Evolutionary conservation across 2,113 vertebrate species (phyloP), one percentile per base, ranked within the genome.

Genomic region (Archocentrus centrarchus): DNA sequence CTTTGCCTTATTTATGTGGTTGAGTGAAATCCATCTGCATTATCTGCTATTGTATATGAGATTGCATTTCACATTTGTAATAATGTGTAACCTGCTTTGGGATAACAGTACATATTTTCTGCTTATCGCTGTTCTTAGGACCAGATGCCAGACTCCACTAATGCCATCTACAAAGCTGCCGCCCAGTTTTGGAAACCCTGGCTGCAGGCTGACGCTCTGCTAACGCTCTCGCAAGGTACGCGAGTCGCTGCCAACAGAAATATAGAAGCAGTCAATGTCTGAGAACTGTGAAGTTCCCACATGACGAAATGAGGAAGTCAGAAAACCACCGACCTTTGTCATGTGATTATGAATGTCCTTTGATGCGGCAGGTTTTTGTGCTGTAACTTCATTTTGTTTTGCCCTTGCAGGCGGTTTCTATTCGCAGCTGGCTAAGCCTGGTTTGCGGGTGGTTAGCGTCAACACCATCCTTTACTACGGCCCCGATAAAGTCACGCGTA

Each of bases 391-490:
- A 39, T 10, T 8, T 37, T 35, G 50, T 7, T 73, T 6, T 15
- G n/a, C 3, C 17, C 44, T 86, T 92, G 27, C 92, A 99, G 98
- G 98, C 78, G 98, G 98, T 11, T 99, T 98, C 94, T 99, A 99
- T 89, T 97, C 98, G 0, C 98, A 98, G 93, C 94, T 96, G 76
- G 95, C 96, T 11, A 91, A 94, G 77, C 88, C 94, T 3, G 94
- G 92, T 24, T 91, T 99, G 63, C 95, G 98, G 61, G 94, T 99
- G 91, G 92, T 99, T 66, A 98, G 97, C 91, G 94, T 99, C 75
- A 99, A 99, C 94, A 99, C 98, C 2, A 97, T 98, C 85, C 95
- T 99, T 2, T 99, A 99, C 93, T 99, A 99, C 47, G 84, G 96
- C 58, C 98, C 97, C 2, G 93, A 99, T 86, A 44, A 90, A 3